A percentile compares a stretch with the other conserved stretches of the same genome.
Conservation (phyloP, 1,140 invertebrate species). For the Brachionus paranguensis region DNA sequence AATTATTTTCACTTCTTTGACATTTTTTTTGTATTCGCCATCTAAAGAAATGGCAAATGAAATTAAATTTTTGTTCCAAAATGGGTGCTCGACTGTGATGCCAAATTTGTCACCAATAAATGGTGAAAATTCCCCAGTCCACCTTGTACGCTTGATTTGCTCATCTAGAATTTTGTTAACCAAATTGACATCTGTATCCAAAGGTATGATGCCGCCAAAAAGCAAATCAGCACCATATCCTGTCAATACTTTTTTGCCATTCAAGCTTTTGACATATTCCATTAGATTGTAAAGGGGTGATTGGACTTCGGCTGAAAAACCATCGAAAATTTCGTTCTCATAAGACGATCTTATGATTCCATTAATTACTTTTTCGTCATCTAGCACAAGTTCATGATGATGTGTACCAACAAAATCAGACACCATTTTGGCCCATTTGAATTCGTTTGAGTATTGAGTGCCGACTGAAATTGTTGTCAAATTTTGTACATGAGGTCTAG, state of each 20-base stretch:
- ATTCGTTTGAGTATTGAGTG: not conserved
- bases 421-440: not conserved
- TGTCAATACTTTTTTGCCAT: not conserved
- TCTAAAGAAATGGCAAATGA: not conserved
- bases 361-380: not conserved
- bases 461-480: not conserved
- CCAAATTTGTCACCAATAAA: not conserved
- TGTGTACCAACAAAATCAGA: not conserved
- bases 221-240: not conserved
- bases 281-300: not conserved
- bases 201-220: not conserved
- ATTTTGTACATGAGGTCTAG: not conserved
- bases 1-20: not conserved
- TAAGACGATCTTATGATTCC: not conserved
- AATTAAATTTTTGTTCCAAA: not conserved
- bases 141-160: not conserved
- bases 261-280: not conserved
- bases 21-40: not conserved
- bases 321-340: not conserved
- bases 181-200: not conserved
- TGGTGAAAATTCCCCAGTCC: not conserved
- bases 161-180: not conserved
- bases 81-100: not conserved
- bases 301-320: not conserved
- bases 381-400: not conserved